Evolutionary conservation across 1,140 invertebrate genomes (phyloP), one percentile per base, ranked within the genome.

Genomic region (Trachelipus rathkii): DNA sequence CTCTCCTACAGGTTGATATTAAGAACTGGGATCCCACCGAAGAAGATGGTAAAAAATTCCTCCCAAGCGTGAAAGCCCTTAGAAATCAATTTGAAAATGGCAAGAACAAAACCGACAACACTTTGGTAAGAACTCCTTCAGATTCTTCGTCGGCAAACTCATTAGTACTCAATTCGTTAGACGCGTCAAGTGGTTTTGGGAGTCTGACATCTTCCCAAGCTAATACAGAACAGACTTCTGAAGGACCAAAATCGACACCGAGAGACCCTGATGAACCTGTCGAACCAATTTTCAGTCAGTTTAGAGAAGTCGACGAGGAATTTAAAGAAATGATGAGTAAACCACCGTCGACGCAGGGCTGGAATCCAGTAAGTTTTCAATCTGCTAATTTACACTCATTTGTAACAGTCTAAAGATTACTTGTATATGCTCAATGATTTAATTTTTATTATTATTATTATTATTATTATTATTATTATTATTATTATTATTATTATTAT

Each of bases 321-420:
- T 70, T 81, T 33, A 72, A 75, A 71, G 76, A 81, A 70, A 67
- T 80, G 23, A 82, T 79, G 77, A 82, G 75, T 68, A 70, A 75
- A 69, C 79, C 81, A 0, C 76, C 78, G 3, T 75, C 77, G 15
- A 81, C 80, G 24, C 71, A 75, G 33, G 80, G 80, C 44, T 87
- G 86, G 86, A 83, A 86, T 78, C 85, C 85, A 21, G 86, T 86
- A 81, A 83, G 86, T 82, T 24, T 15, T 73, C 4, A 72, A 77
- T 0, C 1, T 33, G 33, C 6, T 33, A 33, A 33, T 33, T 33
- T 33, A 6, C 33, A 33, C 33, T 33, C 1, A 3, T 33, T 33
- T 6, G 6, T 33, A 3, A 33, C 6, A 33, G 6, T 33, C 33
- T 6, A 6, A 33, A 33, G 33, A 6, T 33, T 33, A 33, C 33